Evolutionary conservation across 2,888 invertebrate genomes (phyloP).

Genomic region (Diplolepis rosae): DNA sequence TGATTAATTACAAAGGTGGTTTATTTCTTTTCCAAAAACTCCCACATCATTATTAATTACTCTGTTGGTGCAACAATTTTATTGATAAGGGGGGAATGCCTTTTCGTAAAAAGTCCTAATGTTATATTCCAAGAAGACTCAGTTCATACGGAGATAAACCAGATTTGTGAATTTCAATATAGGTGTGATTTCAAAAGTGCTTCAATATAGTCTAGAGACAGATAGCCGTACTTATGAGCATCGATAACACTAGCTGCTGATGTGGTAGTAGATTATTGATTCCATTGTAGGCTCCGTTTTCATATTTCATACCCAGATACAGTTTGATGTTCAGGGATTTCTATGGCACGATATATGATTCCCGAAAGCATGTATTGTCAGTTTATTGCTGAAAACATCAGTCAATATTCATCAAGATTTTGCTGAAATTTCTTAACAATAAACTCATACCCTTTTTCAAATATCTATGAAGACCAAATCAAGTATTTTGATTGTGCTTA

Average conservation of each 20-base stretch:
- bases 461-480: too few species aligned
- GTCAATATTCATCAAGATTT: too few species aligned
- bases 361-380: constrained; percentile 18
- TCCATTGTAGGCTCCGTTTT: constrained; percentile 61
- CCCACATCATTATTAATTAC: background rate
- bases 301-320: constrained; percentile 59
- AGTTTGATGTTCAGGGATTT: constrained; percentile 36
- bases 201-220: constrained; percentile 24
- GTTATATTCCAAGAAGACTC: too few species aligned
- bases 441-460: too few species aligned
- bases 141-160: too few species aligned
- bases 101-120: background rate
- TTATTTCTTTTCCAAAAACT: background rate
- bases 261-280: constrained; percentile 63
- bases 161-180: too few species aligned
- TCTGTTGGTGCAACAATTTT: background rate
- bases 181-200: background rate
- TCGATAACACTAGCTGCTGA: constrained; percentile 35
- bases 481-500: background rate
- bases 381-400: background rate
- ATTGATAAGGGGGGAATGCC: background rate
- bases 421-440: too few species aligned
- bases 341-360: constrained; percentile 5
- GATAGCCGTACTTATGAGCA: constrained; percentile 45
- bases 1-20: background rate